These are phyloP conservation scores for Saturnia pavonia DNA, from an alignment of 2,888 invertebrate genomes.

Conservation along the genomic window DNA sequence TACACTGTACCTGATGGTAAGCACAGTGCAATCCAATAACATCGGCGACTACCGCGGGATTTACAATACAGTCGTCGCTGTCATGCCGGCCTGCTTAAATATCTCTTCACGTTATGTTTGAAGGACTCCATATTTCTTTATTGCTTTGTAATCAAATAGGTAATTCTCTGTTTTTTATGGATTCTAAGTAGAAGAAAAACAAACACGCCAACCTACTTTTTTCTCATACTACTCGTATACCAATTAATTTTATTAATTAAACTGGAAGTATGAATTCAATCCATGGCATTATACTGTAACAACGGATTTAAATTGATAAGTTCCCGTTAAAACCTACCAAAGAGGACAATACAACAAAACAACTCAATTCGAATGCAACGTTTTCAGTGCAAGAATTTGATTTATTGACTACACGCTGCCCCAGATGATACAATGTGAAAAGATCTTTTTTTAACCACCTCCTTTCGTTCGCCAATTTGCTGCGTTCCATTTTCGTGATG, in stretches of 20 bases:
- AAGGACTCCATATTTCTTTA: too few relatives aligned
- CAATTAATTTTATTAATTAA: neutral
- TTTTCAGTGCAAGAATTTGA: neutral
- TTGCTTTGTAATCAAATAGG: too few relatives aligned
- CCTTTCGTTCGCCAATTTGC: constrained; percentile 1
- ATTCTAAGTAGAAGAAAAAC: too few relatives aligned
- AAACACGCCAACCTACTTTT: too few relatives aligned
- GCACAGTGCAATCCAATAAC: too few relatives aligned
- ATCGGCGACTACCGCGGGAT: too few relatives aligned
- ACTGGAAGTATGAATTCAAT: neutral
- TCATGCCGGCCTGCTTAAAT: too few relatives aligned
- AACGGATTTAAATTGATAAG: neutral
- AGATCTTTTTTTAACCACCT: constrained; percentile 11
- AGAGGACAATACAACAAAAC: neutral
- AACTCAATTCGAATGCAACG: neutral
- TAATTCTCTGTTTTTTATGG: too few relatives aligned
- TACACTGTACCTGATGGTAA: too few relatives aligned
- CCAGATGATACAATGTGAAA: neutral
- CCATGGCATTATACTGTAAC: neutral
- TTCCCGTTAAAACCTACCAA: neutral
- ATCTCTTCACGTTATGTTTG: too few relatives aligned
- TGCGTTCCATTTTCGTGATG: constrained; percentile 6
- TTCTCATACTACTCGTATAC: too few relatives aligned
- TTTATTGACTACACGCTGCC: constrained; percentile 1
- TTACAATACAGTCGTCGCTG: too few relatives aligned